A percentile compares a stretch with the other conserved stretches of the same genome.
phyloP scores from a whole-genome alignment of 2,888 invertebrate species.

The Brachylomia viminalis region DNA sequence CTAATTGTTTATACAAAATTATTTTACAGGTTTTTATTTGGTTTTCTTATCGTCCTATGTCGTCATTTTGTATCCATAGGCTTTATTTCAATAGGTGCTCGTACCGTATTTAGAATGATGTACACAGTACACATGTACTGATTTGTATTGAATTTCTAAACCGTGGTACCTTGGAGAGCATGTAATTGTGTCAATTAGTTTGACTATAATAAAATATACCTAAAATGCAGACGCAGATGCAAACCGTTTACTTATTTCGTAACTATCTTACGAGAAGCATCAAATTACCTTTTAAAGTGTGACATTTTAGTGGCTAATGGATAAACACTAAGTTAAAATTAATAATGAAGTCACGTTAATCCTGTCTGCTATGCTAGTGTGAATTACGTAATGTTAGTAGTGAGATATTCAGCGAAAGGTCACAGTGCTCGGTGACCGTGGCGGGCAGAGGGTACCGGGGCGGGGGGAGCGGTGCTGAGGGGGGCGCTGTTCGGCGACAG shows the following conservation, averaged over 20 bases:
- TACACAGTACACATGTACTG: too few relatives aligned
- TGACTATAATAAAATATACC: conserved; percentile 11
- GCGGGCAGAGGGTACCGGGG: conserved; percentile 76
- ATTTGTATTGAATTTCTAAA: conserved; percentile 8
- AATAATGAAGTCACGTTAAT: conserved; percentile 57
- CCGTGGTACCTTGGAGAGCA: background rate
- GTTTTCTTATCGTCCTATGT: background rate
- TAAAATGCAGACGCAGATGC: conserved; percentile 13
- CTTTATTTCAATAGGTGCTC: conserved; percentile 14
- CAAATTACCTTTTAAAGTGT: conserved; percentile 15
- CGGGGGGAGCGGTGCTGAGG: conserved; percentile 45
- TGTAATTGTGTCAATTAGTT: conserved; percentile 5
- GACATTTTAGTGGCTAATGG: conserved; percentile 37
- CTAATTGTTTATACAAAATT: conserved; percentile 24
- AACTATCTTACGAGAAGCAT: conserved; percentile 19
- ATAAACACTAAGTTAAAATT: conserved; percentile 46
- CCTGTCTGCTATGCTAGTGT: conserved; percentile 63
- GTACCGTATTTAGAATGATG: background rate
- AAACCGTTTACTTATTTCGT: conserved; percentile 23
- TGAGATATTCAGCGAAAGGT: conserved; percentile 84
- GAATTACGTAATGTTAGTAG: conserved; percentile 81
- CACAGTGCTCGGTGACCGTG: conserved; percentile 88
- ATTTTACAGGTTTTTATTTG: conserved; percentile 17
- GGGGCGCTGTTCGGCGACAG: conserved; percentile 67
- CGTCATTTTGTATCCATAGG: background rate